These are phyloP conservation scores for Sepioteuthis lessoniana DNA, from an alignment of 2,888 invertebrate genomes.

Conservation along the genomic window DNA sequence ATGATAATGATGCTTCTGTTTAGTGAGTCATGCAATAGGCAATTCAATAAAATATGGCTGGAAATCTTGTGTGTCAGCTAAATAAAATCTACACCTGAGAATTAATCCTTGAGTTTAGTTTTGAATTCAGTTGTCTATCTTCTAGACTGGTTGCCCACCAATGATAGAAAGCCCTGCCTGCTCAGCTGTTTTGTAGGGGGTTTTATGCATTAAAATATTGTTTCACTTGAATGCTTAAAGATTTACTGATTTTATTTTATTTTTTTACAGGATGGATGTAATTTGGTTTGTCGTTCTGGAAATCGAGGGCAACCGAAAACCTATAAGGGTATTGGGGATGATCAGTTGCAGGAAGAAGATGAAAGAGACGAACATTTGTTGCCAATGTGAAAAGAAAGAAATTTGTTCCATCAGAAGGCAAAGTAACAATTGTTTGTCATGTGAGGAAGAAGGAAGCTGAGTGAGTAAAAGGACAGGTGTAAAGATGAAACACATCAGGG, in stretches of 20 bases:
- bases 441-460: not conserved
- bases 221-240: not conserved
- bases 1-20: too few species aligned
- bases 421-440: too few species aligned
- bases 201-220: not conserved
- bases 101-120: too few species aligned
- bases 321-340: conserved; percentile 74
- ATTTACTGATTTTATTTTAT: not conserved
- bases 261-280: conserved; percentile 73
- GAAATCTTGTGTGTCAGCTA: too few species aligned
- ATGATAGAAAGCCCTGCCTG: too few species aligned
- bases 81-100: too few species aligned
- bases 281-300: conserved; percentile 72
- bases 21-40: too few species aligned
- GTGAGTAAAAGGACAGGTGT: not conserved
- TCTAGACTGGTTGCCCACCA: too few species aligned
- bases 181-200: too few species aligned
- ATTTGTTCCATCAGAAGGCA: not conserved
- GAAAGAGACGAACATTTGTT: conserved; percentile 72
- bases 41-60: too few species aligned
- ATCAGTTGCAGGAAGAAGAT: conserved; percentile 67
- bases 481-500: not conserved
- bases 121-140: too few species aligned
- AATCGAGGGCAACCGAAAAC: conserved; percentile 60
- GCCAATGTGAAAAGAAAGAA: conserved; percentile 66